phyloP scores from a whole-genome alignment of 2,888 invertebrate genomes.

The Peribatodes rhomboidaria region DNA sequence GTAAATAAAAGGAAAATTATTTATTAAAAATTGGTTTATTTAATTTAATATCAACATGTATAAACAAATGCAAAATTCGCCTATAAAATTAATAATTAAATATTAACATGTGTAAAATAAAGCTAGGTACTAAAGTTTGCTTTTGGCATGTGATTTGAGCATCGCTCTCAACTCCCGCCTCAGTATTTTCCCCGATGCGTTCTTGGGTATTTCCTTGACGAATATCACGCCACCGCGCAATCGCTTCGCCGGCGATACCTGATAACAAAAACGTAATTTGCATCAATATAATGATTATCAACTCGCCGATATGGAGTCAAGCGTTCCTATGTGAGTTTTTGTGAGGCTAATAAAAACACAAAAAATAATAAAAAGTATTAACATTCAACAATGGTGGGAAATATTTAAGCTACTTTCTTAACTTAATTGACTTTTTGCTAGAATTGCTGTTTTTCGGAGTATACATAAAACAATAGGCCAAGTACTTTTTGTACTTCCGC shows the following conservation, averaged over 20 bases:
- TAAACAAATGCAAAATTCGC: constrained; percentile 32
- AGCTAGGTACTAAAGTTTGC: constrained; percentile 67
- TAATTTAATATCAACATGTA: constrained; percentile 37
- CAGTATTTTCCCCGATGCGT: constrained; percentile 92
- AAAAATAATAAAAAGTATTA: not conserved
- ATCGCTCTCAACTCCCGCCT: constrained; percentile 86
- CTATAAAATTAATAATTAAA: constrained; percentile 21
- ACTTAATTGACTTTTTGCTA: not conserved
- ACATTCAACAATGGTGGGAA: constrained; percentile 1
- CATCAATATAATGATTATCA: constrained; percentile 1
- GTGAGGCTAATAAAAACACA: not conserved
- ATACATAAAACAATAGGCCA: too few species aligned
- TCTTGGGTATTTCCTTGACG: constrained; percentile 91
- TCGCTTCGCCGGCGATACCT: constrained; percentile 91
- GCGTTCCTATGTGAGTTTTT: not conserved
- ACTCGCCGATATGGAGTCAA: not conserved
- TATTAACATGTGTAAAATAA: constrained; percentile 10
- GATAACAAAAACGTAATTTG: constrained; percentile 48
- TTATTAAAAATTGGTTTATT: constrained; percentile 38
- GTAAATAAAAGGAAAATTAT: constrained; percentile 41
- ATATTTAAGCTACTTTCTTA: not conserved
- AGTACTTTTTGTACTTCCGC: too few species aligned
- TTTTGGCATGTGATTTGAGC: constrained; percentile 67
- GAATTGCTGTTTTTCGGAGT: not conserved
- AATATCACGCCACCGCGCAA: constrained; percentile 92